Evolutionary conservation across 2,113 vertebrate species (phyloP).

Genomic region (Passer domesticus): DNA sequence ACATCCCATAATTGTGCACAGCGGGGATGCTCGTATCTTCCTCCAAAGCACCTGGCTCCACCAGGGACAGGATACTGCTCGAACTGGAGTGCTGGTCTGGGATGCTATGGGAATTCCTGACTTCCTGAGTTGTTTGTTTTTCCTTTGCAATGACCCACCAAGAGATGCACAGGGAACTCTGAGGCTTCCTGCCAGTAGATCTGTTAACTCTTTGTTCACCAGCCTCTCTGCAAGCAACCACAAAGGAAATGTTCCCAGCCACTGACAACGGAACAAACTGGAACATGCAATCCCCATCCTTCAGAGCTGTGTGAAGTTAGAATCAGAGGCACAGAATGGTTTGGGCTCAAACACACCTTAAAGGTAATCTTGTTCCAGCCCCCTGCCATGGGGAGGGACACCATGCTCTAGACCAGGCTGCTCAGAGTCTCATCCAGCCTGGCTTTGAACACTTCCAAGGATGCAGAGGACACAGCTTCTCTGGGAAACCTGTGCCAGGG

Average conservation of each 20-base stretch:
- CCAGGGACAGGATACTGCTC: background rate
- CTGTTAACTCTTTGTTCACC: background rate
- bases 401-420: background rate
- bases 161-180: background rate
- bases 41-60: slow-evolving; percentile 28
- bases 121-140: slow-evolving; percentile 49
- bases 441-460: background rate
- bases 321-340: background rate
- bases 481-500: background rate
- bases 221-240: background rate
- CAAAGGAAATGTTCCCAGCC: background rate
- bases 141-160: slow-evolving; percentile 23
- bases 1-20: background rate
- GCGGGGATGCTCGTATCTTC: background rate
- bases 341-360: background rate
- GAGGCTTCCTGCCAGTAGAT: background rate
- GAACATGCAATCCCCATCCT: background rate
- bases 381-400: background rate
- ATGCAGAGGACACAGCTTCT: background rate
- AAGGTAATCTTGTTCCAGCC: background rate
- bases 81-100: background rate
- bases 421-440: background rate
- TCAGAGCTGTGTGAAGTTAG: background rate
- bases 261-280: background rate
- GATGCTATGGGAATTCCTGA: slow-evolving; percentile 39